A percentile compares a stretch with the other conserved stretches of the same genome.
Evolutionary conservation across 2,113 vertebrate species (phyloP).

Genomic region (Ceratotherium simum): DNA sequence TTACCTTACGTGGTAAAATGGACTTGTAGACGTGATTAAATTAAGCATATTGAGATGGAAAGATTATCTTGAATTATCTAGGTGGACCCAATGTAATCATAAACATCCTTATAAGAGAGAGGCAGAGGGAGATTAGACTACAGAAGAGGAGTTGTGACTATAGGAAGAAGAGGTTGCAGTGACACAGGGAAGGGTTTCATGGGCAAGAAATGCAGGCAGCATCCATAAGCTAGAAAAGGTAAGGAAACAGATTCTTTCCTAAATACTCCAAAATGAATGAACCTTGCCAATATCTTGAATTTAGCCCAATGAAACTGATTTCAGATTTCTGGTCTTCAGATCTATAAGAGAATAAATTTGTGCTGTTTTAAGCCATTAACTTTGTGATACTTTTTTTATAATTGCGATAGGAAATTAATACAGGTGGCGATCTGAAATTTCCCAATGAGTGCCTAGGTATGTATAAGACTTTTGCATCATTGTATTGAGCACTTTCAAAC

Average conservation of each 20-base stretch:
- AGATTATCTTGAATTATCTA: background rate
- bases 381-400: background rate
- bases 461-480: no score
- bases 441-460: no score
- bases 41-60: background rate
- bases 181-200: background rate
- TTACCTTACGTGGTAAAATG: background rate
- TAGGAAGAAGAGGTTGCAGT: background rate
- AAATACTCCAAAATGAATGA: background rate
- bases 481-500: background rate
- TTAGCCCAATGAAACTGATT: background rate
- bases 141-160: background rate
- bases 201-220: background rate
- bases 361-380: background rate
- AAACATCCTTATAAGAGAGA: background rate
- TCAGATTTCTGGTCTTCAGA: background rate
- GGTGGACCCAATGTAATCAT: background rate
- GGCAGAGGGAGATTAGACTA: background rate
- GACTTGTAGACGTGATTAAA: background rate
- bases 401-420: background rate
- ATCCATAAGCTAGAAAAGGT: background rate
- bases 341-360: background rate
- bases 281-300: background rate
- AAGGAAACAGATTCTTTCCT: background rate
- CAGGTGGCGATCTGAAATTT: no score